Conservation (phyloP, 1,140 invertebrate species). For the Maniola jurtina region DNA sequence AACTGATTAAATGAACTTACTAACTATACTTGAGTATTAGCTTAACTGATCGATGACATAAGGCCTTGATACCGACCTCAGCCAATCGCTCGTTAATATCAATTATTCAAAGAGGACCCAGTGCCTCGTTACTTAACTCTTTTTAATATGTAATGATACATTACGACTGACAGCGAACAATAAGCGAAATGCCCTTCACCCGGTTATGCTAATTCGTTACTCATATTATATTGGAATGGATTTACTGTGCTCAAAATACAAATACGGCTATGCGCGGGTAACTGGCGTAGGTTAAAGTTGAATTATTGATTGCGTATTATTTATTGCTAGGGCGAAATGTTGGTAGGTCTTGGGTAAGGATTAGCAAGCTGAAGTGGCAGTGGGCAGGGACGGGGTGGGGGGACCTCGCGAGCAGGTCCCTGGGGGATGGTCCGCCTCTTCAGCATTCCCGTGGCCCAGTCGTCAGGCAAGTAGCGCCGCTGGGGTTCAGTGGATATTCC, state of each 20-base stretch:
- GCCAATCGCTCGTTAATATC: slow-evolving; percentile 9
- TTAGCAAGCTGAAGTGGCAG: no score
- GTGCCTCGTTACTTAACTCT: slow-evolving; percentile 15
- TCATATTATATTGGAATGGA: slow-evolving; percentile 18
- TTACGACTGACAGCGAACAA: slow-evolving; percentile 15
- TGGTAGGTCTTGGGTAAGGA: neutral
- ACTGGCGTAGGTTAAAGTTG: slow-evolving; percentile 14
- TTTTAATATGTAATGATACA: slow-evolving; percentile 20
- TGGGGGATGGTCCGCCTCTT: no score
- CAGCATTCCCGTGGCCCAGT: no score
- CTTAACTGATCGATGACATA: neutral
- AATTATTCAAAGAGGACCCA: slow-evolving; percentile 18
- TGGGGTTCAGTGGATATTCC: no score
- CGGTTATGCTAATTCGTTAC: slow-evolving; percentile 18
- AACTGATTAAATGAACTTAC: no score
- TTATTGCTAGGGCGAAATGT: neutral
- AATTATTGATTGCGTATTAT: slow-evolving; percentile 10
- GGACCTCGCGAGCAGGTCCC: no score
- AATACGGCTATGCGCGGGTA: neutral
- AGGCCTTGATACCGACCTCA: neutral
- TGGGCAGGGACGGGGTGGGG: no score
- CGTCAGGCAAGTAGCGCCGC: no score
- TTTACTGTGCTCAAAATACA: slow-evolving; percentile 12
- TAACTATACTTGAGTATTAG: neutral
- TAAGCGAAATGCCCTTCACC: slow-evolving; percentile 17